Evolutionary conservation across 1,140 invertebrate genomes (phyloP).

Genomic region (Hirudo medicinalis): DNA sequence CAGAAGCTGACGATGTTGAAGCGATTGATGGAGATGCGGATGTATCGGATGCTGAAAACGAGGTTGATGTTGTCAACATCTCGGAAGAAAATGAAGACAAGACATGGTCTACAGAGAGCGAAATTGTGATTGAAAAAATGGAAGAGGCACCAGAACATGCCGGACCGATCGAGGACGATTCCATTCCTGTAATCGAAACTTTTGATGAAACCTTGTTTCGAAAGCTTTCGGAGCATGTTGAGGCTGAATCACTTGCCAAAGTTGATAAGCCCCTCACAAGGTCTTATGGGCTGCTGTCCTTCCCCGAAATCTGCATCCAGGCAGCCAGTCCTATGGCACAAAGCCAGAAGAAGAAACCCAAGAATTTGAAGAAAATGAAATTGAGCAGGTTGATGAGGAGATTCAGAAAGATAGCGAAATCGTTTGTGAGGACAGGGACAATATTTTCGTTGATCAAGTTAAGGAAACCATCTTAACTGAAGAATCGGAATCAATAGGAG

Average conservation of each 20-base stretch:
- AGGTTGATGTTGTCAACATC: too few species aligned
- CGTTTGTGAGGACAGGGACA: background rate
- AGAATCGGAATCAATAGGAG: too few species aligned
- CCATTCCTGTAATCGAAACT: background rate
- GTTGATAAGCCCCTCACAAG: background rate
- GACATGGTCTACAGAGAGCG: too few species aligned
- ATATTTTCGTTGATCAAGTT: background rate
- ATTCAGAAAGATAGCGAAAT: background rate
- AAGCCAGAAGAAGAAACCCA: background rate
- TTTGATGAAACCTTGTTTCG: background rate
- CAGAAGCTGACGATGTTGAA: too few species aligned
- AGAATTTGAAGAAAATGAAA: background rate
- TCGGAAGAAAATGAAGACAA: too few species aligned
- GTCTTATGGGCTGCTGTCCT: background rate
- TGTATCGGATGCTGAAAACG: too few species aligned
- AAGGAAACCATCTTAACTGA: too few species aligned
- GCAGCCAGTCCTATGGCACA: slow-evolving; percentile 6
- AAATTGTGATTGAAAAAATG: too few species aligned
- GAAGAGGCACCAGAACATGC: too few species aligned
- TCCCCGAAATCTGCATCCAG: background rate
- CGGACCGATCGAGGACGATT: too few species aligned
- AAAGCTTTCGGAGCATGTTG: background rate
- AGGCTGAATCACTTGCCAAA: background rate
- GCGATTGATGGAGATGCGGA: too few species aligned
- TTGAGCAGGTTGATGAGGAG: background rate